Percentiles rank a stretch among this genome's conserved stretches.
Conservation (phyloP, 2,797 vertebrate species). For the Rhabdophis nuchalis region DNA sequence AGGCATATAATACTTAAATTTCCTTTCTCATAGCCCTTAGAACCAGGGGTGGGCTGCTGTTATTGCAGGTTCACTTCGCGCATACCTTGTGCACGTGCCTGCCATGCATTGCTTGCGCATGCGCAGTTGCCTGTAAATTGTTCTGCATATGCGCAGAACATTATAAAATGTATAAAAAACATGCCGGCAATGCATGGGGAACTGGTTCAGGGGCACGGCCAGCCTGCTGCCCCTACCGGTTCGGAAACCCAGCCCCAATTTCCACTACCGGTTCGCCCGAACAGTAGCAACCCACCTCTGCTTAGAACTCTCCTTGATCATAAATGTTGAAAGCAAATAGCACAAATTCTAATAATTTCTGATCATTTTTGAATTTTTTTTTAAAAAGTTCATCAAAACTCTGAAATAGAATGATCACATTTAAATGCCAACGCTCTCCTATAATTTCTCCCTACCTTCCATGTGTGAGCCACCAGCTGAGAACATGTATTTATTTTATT, state of each 20-base stretch:
- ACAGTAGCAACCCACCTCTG: no score
- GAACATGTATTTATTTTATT: conserved; percentile 9
- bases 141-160: no score
- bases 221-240: no score
- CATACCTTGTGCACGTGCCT: no score
- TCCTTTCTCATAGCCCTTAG: background rate
- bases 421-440: background rate
- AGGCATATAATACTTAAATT: background rate
- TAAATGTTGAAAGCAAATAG: background rate
- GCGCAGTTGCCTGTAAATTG: no score
- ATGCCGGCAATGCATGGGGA: no score
- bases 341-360: background rate
- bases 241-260: no score
- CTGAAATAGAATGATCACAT: background rate
- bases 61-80: no score
- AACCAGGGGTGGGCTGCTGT: background rate
- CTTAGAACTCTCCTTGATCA: background rate
- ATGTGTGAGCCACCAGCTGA: background rate
- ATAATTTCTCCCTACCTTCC: background rate
- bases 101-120: no score
- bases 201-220: no score
- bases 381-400: background rate
- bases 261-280: no score
- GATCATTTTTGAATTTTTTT: background rate
- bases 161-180: no score